Percentiles rank a stretch among this genome's conserved stretches.
These are phyloP conservation scores for Spea multiplicata DNA, from an alignment of 2,113 vertebrate genomes.

Conservation along the genomic window DNA sequence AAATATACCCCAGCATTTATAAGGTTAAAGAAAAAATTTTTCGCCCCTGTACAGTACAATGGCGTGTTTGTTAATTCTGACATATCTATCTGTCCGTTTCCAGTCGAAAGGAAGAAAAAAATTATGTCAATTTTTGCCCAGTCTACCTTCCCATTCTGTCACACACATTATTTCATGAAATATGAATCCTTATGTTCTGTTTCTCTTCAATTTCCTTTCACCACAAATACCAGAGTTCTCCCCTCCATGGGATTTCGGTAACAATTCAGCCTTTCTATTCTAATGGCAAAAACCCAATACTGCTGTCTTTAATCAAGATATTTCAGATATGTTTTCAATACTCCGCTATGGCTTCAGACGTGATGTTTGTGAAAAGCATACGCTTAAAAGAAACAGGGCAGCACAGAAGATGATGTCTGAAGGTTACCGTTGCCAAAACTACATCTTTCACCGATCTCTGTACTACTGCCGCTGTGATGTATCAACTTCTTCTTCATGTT, in stretches of 20 bases:
- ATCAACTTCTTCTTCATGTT: neutral
- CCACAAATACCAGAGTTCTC: slow-evolving; percentile 69
- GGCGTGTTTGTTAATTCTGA: slow-evolving; percentile 73
- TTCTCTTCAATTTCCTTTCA: slow-evolving; percentile 88
- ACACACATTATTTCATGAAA: slow-evolving; percentile 86
- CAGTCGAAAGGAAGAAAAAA: slow-evolving; percentile 66
- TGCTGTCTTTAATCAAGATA: slow-evolving; percentile 73
- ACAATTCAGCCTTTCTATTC: slow-evolving; percentile 75
- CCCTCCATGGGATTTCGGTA: slow-evolving; percentile 64
- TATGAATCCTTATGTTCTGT: slow-evolving; percentile 78
- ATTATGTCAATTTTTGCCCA: slow-evolving; percentile 75
- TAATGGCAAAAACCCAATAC: slow-evolving; percentile 67
- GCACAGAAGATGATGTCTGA: slow-evolving; percentile 4
- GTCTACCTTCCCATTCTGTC: slow-evolving; percentile 75
- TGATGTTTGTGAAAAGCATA: slow-evolving; percentile 26
- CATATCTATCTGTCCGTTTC: slow-evolving; percentile 76
- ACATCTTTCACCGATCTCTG: neutral
- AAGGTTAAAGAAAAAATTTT: slow-evolving; percentile 49
- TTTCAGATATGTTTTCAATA: slow-evolving; percentile 63
- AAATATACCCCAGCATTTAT: slow-evolving; percentile 61
- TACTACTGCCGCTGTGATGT: neutral
- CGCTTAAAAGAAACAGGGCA: slow-evolving; percentile 15
- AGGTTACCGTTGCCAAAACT: slow-evolving; percentile 12
- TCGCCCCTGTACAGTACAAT: slow-evolving; percentile 63
- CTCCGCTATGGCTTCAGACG: neutral